Conservation (phyloP, 1,140 invertebrate genomes). For the Elymnias hypermnestra region DNA sequence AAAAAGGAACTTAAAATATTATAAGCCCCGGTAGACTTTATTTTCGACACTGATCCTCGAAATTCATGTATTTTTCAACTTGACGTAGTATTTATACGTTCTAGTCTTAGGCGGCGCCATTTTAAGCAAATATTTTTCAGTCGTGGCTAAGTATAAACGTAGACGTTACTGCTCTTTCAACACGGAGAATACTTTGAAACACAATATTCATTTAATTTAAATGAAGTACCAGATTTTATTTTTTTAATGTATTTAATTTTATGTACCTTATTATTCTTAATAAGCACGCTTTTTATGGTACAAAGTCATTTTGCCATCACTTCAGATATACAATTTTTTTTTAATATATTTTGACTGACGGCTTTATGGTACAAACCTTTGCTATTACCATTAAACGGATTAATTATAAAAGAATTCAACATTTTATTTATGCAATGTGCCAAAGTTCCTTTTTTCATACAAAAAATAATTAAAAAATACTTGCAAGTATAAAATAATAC, state of each 20-base stretch:
- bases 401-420: not conserved
- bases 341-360: too few relatives aligned
- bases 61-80: too few relatives aligned
- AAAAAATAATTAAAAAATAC: not conserved
- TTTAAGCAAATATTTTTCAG: not conserved
- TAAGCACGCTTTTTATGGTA: not conserved
- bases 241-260: not conserved
- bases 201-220: not conserved
- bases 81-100: not conserved
- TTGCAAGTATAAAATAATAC: not conserved
- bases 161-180: not conserved
- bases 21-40: not conserved
- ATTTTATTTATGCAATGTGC: conserved; percentile 27
- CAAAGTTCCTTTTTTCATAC: conserved; percentile 29
- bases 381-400: not conserved
- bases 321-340: not conserved
- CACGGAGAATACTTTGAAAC: not conserved
- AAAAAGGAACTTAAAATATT: not conserved
- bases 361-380: too few relatives aligned
- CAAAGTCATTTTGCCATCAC: not conserved
- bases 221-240: not conserved
- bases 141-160: not conserved
- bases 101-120: not conserved
- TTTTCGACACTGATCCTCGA: too few relatives aligned
- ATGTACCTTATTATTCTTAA: not conserved